Conservation (phyloP, 2,113 vertebrate species). For the Nansenia antarctica region DNA sequence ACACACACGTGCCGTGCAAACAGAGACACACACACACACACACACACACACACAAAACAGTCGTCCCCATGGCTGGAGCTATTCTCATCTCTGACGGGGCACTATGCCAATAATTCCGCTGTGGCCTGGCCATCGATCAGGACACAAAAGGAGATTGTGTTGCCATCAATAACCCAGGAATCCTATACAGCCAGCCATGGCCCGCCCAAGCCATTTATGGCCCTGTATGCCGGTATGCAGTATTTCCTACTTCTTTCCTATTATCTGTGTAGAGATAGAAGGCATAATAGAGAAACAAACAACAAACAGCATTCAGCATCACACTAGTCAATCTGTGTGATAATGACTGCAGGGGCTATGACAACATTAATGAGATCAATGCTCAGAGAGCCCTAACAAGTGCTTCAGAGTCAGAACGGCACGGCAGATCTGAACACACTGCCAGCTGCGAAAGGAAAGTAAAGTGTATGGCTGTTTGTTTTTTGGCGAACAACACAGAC, state of each 20-base stretch:
- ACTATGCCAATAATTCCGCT: conserved; percentile 18
- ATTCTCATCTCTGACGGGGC: conserved; percentile 13
- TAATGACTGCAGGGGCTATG: conserved; percentile 16
- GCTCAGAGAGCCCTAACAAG: conserved; percentile 38
- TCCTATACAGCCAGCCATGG: conserved; percentile 7
- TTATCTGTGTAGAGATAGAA: neutral
- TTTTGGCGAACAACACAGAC: conserved; percentile 16
- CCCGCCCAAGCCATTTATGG: neutral
- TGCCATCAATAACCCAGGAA: conserved; percentile 34
- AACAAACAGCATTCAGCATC: neutral
- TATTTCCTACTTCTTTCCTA: neutral
- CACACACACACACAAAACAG: neutral
- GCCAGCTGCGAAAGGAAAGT: neutral
- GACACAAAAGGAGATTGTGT: conserved; percentile 23
- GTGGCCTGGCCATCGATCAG: conserved; percentile 20
- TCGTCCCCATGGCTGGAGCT: conserved; percentile 1
- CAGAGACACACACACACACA: no score
- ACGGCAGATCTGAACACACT: conserved; percentile 53
- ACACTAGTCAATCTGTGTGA: neutral
- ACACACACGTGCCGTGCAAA: no score
- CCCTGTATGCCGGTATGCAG: neutral
- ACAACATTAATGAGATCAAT: conserved; percentile 51
- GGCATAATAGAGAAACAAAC: neutral
- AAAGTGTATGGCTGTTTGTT: conserved; percentile 45
- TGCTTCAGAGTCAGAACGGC: conserved; percentile 27